Conservation (phyloP, 2,888 invertebrate genomes). For the Dyspetes luteomarginatus region DNA sequence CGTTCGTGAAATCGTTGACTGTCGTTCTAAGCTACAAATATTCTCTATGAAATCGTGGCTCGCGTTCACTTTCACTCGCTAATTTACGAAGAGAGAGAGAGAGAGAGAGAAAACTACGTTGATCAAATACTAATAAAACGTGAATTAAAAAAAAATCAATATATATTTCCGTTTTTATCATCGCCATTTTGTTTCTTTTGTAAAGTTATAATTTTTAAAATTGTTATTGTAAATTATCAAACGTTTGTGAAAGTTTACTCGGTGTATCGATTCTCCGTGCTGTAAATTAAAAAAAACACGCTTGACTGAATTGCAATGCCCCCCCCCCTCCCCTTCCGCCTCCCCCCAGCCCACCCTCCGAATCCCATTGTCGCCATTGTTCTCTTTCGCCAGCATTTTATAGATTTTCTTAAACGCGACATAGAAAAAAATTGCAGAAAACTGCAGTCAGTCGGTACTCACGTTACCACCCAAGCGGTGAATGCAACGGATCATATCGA, state of each 20-base stretch:
- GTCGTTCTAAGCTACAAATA: too few relatives aligned
- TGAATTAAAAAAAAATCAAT: too few relatives aligned
- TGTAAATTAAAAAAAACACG: not conserved
- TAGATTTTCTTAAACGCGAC: conserved; percentile 23
- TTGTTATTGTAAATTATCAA: not conserved
- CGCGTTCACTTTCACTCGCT: too few relatives aligned
- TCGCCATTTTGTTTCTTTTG: not conserved
- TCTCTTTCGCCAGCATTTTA: not conserved
- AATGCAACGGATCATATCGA: conserved; percentile 31
- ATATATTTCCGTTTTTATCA: not conserved
- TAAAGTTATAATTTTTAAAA: not conserved
- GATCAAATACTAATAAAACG: too few relatives aligned
- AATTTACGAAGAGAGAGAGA: too few relatives aligned
- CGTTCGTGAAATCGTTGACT: too few relatives aligned
- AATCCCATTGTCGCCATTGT: too few relatives aligned
- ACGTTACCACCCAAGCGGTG: conserved; percentile 4
- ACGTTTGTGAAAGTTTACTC: not conserved
- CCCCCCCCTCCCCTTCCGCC: too few relatives aligned
- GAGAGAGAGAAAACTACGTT: too few relatives aligned
- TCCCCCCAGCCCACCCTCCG: too few relatives aligned
- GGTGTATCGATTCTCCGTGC: conserved; percentile 27
- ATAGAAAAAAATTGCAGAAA: conserved; percentile 31
- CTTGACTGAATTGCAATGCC: too few relatives aligned
- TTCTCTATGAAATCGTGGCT: too few relatives aligned
- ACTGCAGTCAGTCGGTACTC: conserved; percentile 1